These are phyloP conservation scores for Origma solitaria DNA, from an alignment of 2,113 vertebrate species.

Conservation along the genomic window DNA sequence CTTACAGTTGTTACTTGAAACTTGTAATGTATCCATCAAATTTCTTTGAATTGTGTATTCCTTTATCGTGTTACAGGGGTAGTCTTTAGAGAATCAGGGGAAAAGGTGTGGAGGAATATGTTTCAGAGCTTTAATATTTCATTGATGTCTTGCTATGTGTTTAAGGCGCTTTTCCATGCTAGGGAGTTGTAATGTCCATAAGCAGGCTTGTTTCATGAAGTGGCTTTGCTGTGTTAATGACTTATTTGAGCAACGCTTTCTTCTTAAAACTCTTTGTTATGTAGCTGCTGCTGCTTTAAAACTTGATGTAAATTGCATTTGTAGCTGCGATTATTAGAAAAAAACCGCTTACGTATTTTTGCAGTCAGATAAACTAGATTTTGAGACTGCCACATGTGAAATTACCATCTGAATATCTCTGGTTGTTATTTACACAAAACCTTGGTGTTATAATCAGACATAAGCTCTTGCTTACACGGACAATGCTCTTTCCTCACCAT, in stretches of 20 bases:
- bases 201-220: background rate
- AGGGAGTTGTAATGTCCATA: fast-evolving
- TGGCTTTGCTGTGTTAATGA: no score
- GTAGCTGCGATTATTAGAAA: background rate
- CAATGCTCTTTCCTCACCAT: background rate
- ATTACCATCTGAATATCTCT: background rate
- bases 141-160: background rate
- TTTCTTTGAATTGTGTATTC: background rate
- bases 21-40: fast-evolving
- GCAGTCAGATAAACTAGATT: background rate
- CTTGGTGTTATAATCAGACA: background rate
- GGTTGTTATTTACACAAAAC: background rate
- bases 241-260: background rate
- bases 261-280: background rate
- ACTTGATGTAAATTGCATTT: background rate
- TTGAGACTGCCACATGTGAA: background rate
- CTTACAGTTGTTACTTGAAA: background rate
- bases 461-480: background rate
- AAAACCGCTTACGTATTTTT: background rate
- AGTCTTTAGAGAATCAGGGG: background rate
- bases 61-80: background rate
- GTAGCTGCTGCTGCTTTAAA: background rate
- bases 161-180: background rate
- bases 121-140: background rate
- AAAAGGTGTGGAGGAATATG: background rate